Base-by-base conservation (phyloP, 2,113 vertebrate species). In the Protomyctophum bolini region DNA sequence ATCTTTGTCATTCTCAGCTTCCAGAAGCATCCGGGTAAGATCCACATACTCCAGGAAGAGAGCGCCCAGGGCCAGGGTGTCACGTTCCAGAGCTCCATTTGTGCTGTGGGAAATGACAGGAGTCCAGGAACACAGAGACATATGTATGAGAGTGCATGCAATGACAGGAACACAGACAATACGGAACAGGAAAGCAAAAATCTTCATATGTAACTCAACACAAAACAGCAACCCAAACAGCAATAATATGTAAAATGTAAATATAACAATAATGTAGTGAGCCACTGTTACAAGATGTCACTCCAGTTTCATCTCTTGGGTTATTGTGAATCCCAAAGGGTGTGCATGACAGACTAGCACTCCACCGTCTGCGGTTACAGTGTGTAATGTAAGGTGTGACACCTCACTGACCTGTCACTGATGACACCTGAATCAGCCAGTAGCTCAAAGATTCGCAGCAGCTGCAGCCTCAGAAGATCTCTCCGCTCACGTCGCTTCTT, bases 21-120 rank as follows among this genome's bases (percentile, higher is more conserved):
- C 98, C 70, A 99, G 88, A 48, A 97, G 95, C 96, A 97, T 97
- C 46, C 98, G 94, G 9, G 96, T 99, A 63, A 97, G 88, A 88
- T 99, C 98, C 76, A 99, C 96, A 1, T 99, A 99, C 83, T 99
- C 98, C 68, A 98, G 91, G 88, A 99, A 98, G 76, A 99, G 93
- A 57, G 97, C 96, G 68, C 97, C 97, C 11, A 99, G 92, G 65
- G 97, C 96, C 57, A 98, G 87, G 0, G 96, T 98, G 81, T 99
- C 97, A 55, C 97, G 93, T 83, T 99, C 97, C 76, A 99, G 89
- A 63, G 97, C 97, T 80, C 97, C 97, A 52, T 96, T 99, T 66
- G 96, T 98, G 76, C 97, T 99, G 85, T 6, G 49, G 11, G 28
- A 15, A n/a, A 29, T 4, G 12, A 11, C 4, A 41, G 10, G 9